Conservation (phyloP, 1,140 invertebrate genomes). For the Polypedilum vanderplanki region DNA sequence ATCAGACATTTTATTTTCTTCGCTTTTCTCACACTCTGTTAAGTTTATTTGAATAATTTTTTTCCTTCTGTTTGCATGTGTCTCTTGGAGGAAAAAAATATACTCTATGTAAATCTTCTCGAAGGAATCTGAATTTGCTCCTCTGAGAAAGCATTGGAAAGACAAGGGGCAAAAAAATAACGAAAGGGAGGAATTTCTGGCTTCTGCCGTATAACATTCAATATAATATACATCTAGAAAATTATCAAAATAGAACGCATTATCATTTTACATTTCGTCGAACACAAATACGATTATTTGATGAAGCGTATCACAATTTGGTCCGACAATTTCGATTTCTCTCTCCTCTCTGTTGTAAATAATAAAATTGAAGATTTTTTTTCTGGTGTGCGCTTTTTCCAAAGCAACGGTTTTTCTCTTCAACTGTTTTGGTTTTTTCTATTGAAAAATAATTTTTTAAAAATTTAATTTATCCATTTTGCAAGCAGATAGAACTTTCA, state of each 20-base stretch:
- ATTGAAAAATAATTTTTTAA: too few relatives aligned
- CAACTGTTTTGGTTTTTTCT: too few relatives aligned
- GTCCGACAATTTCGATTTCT: conserved; percentile 25
- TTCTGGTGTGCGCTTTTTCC: too few relatives aligned
- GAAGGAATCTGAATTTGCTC: not conserved
- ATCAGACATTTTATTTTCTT: conserved; percentile 12
- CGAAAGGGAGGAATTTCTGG: not conserved
- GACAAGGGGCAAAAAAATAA: not conserved
- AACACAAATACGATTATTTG: conserved; percentile 18
- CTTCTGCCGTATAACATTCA: too few relatives aligned
- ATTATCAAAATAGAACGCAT: conserved; percentile 24
- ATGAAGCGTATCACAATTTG: conserved; percentile 26
- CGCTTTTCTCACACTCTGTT: not conserved
- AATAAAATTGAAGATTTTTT: not conserved
- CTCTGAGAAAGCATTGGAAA: not conserved
- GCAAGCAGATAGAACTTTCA: too few relatives aligned
- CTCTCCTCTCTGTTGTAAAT: not conserved
- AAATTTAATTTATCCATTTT: too few relatives aligned
- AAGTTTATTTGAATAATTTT: conserved; percentile 20
- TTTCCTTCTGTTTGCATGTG: not conserved
- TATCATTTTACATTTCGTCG: conserved; percentile 28
- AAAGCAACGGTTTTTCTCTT: too few relatives aligned
- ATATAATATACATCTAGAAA: not conserved
- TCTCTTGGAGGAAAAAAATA: not conserved
- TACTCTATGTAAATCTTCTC: not conserved